Evolutionary conservation across 2,888 invertebrate species (phyloP).

Genomic region (Noctua fimbriata): DNA sequence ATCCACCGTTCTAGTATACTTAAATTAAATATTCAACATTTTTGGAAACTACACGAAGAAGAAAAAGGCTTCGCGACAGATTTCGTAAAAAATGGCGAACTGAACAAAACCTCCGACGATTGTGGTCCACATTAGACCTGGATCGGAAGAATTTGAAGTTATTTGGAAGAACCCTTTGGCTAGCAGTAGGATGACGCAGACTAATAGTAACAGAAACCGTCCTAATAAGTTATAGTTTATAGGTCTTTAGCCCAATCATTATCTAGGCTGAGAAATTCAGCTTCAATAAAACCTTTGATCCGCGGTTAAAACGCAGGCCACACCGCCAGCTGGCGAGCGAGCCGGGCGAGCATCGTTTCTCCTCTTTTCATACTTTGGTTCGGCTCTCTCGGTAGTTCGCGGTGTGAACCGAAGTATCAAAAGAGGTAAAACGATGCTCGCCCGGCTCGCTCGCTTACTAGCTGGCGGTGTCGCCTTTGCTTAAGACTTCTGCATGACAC

Average conservation of each 20-base stretch:
- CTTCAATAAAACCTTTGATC: not conserved
- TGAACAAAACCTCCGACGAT: not conserved
- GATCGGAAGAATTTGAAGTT: not conserved
- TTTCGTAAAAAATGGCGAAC: not conserved
- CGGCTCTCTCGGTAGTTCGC: too few relatives aligned
- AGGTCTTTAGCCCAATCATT: not conserved
- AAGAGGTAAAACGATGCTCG: too few relatives aligned
- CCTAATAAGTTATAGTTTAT: not conserved
- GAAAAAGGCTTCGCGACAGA: not conserved
- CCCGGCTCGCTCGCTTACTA: too few relatives aligned
- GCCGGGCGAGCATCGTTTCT: too few relatives aligned
- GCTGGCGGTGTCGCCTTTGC: too few relatives aligned
- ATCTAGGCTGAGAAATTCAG: not conserved
- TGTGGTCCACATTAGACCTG: not conserved
- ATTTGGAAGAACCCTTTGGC: not conserved
- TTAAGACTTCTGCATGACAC: not conserved
- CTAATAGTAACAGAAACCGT: not conserved
- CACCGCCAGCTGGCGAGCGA: too few relatives aligned
- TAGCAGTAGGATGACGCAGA: not conserved
- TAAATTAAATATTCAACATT: not conserved
- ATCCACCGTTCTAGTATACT: not conserved
- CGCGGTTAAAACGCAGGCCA: too few relatives aligned
- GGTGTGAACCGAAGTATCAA: too few relatives aligned
- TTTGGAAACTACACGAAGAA: not conserved
- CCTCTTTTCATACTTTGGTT: too few relatives aligned